Base-by-base conservation (phyloP, 2,888 invertebrate species). In the Temnothorax ravouxi region DNA sequence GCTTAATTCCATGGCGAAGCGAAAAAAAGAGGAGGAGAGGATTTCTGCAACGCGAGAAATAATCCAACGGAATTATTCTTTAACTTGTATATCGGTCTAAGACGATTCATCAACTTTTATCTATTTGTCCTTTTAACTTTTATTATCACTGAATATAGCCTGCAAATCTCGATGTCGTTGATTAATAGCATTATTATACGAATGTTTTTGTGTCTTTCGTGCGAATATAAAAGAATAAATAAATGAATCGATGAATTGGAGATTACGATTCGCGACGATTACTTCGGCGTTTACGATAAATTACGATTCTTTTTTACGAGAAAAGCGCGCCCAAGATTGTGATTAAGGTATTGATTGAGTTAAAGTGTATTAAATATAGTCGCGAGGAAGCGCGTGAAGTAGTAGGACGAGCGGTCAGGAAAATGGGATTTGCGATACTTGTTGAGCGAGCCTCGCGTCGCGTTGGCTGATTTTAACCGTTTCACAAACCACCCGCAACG, bases 61-160 rank as follows among this genome's bases (percentile, higher is more conserved):
- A 86, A 86, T 76, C 34, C 72, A 71, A 64, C 25, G 38, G 59
- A 88, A 85, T 87, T 84, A 87, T 88, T 86, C 38, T 25, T 54
- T 52, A 69, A 79, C 44, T 44, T 50, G 18, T 52, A 62, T 75
- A 25, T 52, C 15, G 29, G 56, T 56, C 11, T 41, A 44, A 2
- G 5, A 29, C 59, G 38, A 34, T 47, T 59, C 21, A 4, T 9
- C n/a, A 38, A 29, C 29, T 56, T 34, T 69, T 21, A 25, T 6
- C 21, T n/a, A 29, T 38, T 52, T 38, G 21, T 13, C 25, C 21
- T 44, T 18, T 34, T 21, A 44, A 44, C 67, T 77, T 77, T 21
- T n/a, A 25, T 41, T 25, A 4, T 25, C 21, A 18, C 3, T 11
- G n/a, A 59, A 71, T 18, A 47, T 8, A 21, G 3, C 52, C 8